These are phyloP conservation scores for Oncorhynchus tshawytscha DNA, from an alignment of 2,113 vertebrate species.

Conservation along the genomic window DNA sequence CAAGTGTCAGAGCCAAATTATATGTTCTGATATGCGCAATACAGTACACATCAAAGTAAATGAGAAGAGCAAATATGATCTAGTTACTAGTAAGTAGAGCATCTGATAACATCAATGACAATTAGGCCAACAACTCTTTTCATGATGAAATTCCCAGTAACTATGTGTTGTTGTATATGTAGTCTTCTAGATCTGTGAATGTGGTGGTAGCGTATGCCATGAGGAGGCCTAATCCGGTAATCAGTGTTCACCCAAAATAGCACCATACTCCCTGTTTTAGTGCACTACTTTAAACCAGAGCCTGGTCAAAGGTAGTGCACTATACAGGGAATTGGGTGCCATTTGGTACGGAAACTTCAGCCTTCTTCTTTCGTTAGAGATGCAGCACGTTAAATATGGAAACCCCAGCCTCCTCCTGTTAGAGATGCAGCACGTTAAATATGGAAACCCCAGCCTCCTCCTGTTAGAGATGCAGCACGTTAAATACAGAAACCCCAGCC, in stretches of 20 bases:
- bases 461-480: too few relatives aligned
- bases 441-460: too few relatives aligned
- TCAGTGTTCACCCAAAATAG: conserved; percentile 36
- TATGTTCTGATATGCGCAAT: not conserved
- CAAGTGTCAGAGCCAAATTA: too few relatives aligned
- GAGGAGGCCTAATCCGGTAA: conserved; percentile 36
- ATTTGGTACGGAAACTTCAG: too few relatives aligned
- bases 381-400: too few relatives aligned
- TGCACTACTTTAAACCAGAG: too few relatives aligned
- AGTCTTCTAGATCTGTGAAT: conserved; percentile 48
- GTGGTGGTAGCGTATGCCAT: conserved; percentile 27
- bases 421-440: too few relatives aligned
- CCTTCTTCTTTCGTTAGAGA: not conserved
- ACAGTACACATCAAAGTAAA: not conserved
- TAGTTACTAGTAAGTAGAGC: conserved; percentile 23
- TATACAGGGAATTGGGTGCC: too few relatives aligned
- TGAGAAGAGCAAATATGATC: conserved; percentile 1
- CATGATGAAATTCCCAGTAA: conserved; percentile 27
- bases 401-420: too few relatives aligned
- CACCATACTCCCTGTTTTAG: too few relatives aligned
- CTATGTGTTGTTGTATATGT: not conserved
- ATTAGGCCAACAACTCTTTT: not conserved
- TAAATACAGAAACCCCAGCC: too few relatives aligned
- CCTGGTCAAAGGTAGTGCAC: too few relatives aligned
- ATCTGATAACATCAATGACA: not conserved